Base-by-base conservation (phyloP, 2,113 vertebrate species). In the Python bivittatus region DNA sequence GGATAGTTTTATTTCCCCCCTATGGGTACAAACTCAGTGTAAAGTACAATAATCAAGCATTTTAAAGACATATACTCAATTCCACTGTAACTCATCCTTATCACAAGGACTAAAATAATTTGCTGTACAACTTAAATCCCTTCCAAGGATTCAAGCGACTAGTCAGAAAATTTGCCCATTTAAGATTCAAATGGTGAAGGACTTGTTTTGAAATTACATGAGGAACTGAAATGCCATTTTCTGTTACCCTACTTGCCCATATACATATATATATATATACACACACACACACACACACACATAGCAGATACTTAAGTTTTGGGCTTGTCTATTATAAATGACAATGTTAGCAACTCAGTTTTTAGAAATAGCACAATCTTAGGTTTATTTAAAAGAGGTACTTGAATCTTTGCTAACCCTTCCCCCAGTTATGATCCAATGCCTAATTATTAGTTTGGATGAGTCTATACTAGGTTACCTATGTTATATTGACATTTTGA, bases 21-120 rank as follows among this genome's bases (percentile, higher is more conserved):
- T 27, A 92, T 17, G 60, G 79, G 87, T 92, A 88, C 61, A 92
- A 88, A 87, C 85, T 86, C 38, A 54, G n/a, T 61, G 60, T 92
- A 33, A 85, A 92, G 38, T 89, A 92, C 91, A 92, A 92, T 89
- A 92, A 54, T 48, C 88, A 92, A 89, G 79, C 91, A 89, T 89
- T 89, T 84, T 60, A 42, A 92, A 88, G 88, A 89, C 88, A 89
- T 57, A 92, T 56, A 64, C 90, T 91, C 72, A 72, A 44, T 88
- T 64, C 52, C 12, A 56, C 61, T 88, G 72, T 79, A 88, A 72
- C n/a, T 64, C 68, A 89, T 89, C 72, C 88, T 92, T 84, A 92
- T 53, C 88, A 83, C 86, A 88, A 58, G 91, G 85, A 88, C 27
- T 42, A 58, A 79, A 64, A 92, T 92, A 58, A 92, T 84, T 20